A percentile compares a stretch with the other conserved stretches of the same genome.
Conservation (phyloP, 1,140 invertebrate genomes). For the Diuraphis noxia region DNA sequence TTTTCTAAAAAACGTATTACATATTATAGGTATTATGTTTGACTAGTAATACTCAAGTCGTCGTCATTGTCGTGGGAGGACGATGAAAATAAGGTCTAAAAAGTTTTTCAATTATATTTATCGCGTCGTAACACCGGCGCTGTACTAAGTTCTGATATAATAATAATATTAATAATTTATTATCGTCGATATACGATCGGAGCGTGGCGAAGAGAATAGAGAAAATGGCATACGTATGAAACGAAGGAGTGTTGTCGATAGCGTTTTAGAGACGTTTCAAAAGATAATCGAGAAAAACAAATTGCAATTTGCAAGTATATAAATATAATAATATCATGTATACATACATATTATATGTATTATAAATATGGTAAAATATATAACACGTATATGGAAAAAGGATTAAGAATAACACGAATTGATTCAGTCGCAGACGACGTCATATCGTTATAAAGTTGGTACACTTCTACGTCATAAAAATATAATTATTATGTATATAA, state of each 20-base stretch:
- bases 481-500: not conserved
- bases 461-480: not conserved
- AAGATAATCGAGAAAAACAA: not conserved
- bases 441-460: not conserved
- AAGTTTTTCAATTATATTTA: slow-evolving; percentile 6
- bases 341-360: not conserved
- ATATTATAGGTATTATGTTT: not conserved
- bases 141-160: not conserved
- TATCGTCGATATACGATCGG: not conserved
- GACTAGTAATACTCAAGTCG: not conserved
- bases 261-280: not conserved
- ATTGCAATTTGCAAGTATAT: slow-evolving; percentile 6
- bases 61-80: too few relatives aligned
- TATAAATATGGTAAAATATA: not conserved
- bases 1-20: not conserved
- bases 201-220: too few relatives aligned
- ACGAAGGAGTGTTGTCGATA: not conserved
- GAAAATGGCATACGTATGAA: not conserved
- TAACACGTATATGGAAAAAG: not conserved
- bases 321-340: not conserved
- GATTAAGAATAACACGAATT: not conserved
- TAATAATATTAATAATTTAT: too few relatives aligned
- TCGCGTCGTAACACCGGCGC: not conserved
- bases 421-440: not conserved
- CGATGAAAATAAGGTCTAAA: not conserved